Evolutionary conservation across 1,140 invertebrate species (phyloP).

Genomic region (Gyrodactylus salaris): DNA sequence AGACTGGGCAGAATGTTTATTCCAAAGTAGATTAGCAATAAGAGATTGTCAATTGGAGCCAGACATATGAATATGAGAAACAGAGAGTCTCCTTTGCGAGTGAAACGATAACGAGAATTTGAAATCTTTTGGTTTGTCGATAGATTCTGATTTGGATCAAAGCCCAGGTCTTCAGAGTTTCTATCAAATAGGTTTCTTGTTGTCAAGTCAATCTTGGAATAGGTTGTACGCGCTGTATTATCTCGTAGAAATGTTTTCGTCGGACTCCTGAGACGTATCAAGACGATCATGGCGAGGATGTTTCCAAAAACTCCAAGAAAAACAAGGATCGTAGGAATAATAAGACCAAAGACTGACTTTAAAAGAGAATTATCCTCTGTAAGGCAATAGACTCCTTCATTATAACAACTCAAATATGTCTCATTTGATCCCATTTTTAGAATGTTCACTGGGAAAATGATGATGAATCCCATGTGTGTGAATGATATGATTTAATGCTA

Average conservation of each 20-base stretch:
- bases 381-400: background rate
- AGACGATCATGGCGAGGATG: background rate
- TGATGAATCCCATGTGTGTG: too few relatives aligned
- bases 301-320: slow-evolving; percentile 3
- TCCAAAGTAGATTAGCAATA: background rate
- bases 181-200: background rate
- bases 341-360: background rate
- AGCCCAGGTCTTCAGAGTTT: background rate
- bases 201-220: background rate
- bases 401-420: background rate
- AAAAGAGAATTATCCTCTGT: background rate
- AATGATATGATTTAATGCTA: too few relatives aligned
- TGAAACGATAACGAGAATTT: background rate
- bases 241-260: background rate
- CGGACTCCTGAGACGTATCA: background rate
- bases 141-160: background rate
- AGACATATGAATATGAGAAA: background rate
- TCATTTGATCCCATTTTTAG: too few relatives aligned
- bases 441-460: too few relatives aligned
- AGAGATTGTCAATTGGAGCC: background rate
- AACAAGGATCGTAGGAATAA: background rate
- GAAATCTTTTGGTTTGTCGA: background rate
- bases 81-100: background rate
- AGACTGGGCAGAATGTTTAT: background rate
- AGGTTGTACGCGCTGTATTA: background rate